Percentiles rank a stretch among this genome's conserved stretches.
Evolutionary conservation across 2,888 invertebrate species (phyloP).

Genomic region (Teleogryllus oceanicus): DNA sequence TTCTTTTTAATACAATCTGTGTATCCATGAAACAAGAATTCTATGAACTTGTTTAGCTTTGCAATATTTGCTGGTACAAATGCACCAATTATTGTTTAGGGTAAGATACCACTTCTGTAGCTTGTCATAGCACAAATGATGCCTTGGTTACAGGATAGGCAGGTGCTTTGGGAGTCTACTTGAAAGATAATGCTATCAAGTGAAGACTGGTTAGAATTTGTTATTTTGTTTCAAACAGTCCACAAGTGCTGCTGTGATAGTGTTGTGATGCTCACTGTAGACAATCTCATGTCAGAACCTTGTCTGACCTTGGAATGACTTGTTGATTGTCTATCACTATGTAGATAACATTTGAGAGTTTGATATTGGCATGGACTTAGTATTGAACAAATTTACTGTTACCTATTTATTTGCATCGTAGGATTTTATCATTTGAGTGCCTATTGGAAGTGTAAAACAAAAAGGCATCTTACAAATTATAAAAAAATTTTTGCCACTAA

Average conservation of each 20-base stretch:
- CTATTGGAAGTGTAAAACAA: not conserved
- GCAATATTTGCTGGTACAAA: not conserved
- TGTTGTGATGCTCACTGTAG: slow-evolving; percentile 2
- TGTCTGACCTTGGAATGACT: not conserved
- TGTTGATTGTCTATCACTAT: slow-evolving; percentile 18
- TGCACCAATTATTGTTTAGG: not conserved
- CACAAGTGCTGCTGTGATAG: not conserved
- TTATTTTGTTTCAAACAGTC: not conserved
- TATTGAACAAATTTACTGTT: not conserved
- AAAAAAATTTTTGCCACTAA: not conserved
- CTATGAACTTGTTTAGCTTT: not conserved
- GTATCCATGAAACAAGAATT: not conserved
- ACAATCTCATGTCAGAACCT: slow-evolving; percentile 1
- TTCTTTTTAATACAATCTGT: not conserved
- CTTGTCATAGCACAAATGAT: not conserved
- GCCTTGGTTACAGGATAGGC: not conserved
- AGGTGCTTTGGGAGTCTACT: not conserved
- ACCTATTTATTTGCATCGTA: not conserved
- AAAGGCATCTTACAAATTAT: not conserved
- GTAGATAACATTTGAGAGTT: slow-evolving; percentile 2
- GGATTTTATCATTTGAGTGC: not conserved
- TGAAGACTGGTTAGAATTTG: not conserved
- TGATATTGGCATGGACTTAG: not conserved
- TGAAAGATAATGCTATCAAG: not conserved
- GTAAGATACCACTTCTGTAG: slow-evolving; percentile 5